A percentile compares a stretch with the other conserved stretches of the same genome.
phyloP scores from a whole-genome alignment of 1,140 invertebrate genomes.

The Aporrectodea caliginosa region DNA sequence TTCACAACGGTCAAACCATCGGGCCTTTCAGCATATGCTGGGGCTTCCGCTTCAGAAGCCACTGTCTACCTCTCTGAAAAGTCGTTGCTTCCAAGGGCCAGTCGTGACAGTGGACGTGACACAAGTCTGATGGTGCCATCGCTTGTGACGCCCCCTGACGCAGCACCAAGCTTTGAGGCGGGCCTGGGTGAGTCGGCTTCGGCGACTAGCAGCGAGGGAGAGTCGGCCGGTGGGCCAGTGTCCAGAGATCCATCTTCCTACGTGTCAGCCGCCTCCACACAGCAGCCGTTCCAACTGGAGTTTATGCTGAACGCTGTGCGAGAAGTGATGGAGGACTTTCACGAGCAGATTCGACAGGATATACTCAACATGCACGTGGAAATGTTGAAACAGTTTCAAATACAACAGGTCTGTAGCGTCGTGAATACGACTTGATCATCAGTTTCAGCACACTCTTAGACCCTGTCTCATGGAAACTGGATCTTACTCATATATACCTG shows the following conservation, averaged over 20 bases:
- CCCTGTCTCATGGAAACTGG: too few species aligned
- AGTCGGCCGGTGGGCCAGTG: background rate
- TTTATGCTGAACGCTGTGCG: slow-evolving; percentile 36
- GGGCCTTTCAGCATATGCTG: too few species aligned
- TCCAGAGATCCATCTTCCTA: too few species aligned
- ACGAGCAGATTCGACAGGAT: slow-evolving; percentile 37
- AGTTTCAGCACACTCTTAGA: too few species aligned
- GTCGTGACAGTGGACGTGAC: background rate
- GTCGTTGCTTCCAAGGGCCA: background rate
- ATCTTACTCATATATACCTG: too few species aligned
- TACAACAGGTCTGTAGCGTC: slow-evolving; percentile 37
- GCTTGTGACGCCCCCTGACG: background rate
- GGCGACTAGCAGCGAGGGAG: slow-evolving; percentile 8
- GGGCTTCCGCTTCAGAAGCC: too few species aligned
- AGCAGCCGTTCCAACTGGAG: slow-evolving; percentile 36
- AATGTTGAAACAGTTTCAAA: slow-evolving; percentile 40
- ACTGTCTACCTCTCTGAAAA: slow-evolving; percentile 1
- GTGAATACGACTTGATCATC: too few species aligned
- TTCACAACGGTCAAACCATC: background rate
- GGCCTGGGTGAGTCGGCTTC: background rate
- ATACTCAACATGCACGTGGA: slow-evolving; percentile 37
- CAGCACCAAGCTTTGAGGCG: background rate
- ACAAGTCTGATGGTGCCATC: background rate
- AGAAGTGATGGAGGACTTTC: slow-evolving; percentile 38
- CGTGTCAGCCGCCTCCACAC: background rate